Evolutionary conservation across 2,888 invertebrate species (phyloP).

Genomic region (Dryocosmus kuriphilus): DNA sequence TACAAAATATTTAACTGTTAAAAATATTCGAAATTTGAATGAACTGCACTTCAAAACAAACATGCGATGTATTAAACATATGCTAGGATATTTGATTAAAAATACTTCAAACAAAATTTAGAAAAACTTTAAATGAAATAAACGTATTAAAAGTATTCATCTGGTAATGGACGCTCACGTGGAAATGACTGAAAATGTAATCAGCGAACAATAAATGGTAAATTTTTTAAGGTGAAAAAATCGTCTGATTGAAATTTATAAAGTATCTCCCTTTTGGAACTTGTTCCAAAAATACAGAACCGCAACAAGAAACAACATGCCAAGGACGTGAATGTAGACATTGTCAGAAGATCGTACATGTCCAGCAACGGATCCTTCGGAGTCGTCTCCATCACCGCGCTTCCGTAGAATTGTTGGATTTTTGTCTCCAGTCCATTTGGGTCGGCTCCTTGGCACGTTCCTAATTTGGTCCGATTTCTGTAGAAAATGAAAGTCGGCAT

Average conservation of each 20-base stretch:
- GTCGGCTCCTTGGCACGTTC: constrained; percentile 93
- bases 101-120: not conserved
- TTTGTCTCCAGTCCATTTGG: constrained; percentile 89
- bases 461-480: constrained; percentile 91
- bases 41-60: not conserved
- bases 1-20: not conserved
- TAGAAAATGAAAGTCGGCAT: constrained; percentile 99
- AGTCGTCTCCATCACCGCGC: constrained; percentile 82
- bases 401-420: constrained; percentile 90
- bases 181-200: not conserved
- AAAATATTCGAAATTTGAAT: not conserved
- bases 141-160: not conserved
- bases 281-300: constrained; percentile 72
- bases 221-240: not conserved
- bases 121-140: not conserved
- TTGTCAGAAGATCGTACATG: constrained; percentile 83
- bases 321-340: constrained; percentile 70
- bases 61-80: not conserved
- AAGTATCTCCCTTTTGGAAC: constrained; percentile 55
- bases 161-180: not conserved
- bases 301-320: constrained; percentile 68
- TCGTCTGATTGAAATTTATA: not conserved
- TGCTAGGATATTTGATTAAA: not conserved
- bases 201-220: too few relatives aligned
- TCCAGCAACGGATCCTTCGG: constrained; percentile 85